phyloP scores from a whole-genome alignment of 2,113 vertebrate genomes.

The Galeopterus variegatus region DNA sequence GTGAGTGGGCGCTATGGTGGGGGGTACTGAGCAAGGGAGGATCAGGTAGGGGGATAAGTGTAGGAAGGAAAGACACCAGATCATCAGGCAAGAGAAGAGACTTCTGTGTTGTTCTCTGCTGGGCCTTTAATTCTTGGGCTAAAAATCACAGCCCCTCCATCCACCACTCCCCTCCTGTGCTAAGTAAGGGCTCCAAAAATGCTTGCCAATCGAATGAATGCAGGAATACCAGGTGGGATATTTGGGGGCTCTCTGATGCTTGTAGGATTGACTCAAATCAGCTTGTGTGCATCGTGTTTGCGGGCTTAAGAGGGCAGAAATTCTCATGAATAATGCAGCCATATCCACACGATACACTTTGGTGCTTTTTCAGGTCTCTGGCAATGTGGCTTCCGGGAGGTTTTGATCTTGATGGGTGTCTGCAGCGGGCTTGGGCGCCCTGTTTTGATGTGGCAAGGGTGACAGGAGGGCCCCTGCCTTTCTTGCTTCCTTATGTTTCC shows the following conservation, averaged over 20 bases:
- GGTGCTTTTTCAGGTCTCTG: background rate
- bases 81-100: background rate
- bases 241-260: background rate
- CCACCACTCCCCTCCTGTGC: background rate
- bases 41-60: background rate
- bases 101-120: background rate
- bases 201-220: background rate
- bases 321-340: background rate
- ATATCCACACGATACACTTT: rapidly evolving
- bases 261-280: background rate
- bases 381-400: background rate
- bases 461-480: background rate
- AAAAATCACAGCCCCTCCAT: background rate
- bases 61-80: background rate
- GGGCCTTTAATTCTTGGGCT: background rate
- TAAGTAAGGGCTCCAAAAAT: background rate
- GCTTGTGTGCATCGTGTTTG: rapidly evolving
- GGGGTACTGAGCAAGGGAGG: background rate
- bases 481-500: background rate
- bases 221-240: background rate
- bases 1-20: background rate
- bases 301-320: background rate
- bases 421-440: background rate
- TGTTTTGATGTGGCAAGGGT: rapidly evolving
- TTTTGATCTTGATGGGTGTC: background rate